These are phyloP conservation scores for Aepyceros melampus DNA, from an alignment of 2,113 vertebrate genomes.

Conservation along the genomic window DNA sequence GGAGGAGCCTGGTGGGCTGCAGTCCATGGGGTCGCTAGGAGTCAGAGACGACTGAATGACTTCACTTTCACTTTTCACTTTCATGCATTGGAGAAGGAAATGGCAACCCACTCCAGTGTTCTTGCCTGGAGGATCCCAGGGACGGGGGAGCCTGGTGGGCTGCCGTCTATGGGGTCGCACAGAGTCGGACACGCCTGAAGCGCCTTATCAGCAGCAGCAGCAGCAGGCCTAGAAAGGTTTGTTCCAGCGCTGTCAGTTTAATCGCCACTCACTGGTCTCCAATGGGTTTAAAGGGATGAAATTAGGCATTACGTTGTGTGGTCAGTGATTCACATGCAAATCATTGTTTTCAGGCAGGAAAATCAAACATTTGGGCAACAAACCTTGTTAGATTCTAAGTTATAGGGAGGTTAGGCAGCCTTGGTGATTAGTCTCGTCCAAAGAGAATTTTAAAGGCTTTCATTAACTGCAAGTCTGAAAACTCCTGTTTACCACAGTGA, in stretches of 20 bases:
- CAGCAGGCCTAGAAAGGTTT: not conserved
- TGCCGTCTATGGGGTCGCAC: too few relatives aligned
- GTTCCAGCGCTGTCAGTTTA: not conserved
- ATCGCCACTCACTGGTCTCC: not conserved
- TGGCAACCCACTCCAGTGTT: too few relatives aligned
- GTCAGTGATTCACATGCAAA: constrained; percentile 46
- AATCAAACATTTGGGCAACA: constrained; percentile 22
- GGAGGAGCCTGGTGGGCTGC: too few relatives aligned
- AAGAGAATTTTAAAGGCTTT: constrained; percentile 7
- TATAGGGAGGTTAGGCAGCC: not conserved
- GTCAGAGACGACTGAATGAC: rapidly evolving
- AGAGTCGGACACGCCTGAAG: too few relatives aligned
- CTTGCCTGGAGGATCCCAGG: too few relatives aligned
- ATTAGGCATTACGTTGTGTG: not conserved
- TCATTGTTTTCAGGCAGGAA: constrained; percentile 25
- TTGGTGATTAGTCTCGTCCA: not conserved
- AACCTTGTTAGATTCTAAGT: constrained; percentile 15
- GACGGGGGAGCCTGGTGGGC: too few relatives aligned
- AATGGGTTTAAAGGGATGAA: not conserved
- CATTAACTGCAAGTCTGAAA: not conserved
- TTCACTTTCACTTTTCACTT: too few relatives aligned
- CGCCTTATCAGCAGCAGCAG: too few relatives aligned
- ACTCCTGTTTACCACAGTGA: not conserved
- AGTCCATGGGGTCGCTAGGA: too few relatives aligned
- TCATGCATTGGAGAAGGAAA: too few relatives aligned